A percentile compares a stretch with the other conserved stretches of the same genome.
phyloP scores from a whole-genome alignment of 2,888 invertebrate species.

The Patella depressa region DNA sequence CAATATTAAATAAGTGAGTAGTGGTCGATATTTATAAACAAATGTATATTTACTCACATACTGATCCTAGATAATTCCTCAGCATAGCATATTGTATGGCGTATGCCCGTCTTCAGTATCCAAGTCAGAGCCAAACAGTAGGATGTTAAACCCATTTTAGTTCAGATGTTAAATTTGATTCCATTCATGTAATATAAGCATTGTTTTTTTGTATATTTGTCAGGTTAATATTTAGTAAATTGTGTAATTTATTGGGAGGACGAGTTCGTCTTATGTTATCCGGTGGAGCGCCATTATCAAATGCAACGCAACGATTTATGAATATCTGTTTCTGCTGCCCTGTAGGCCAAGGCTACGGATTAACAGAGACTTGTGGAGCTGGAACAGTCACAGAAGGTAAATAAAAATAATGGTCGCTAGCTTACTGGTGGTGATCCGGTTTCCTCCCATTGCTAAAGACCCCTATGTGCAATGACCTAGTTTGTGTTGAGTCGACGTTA shows the following conservation, averaged over 20 bases:
- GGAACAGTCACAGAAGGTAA: slow-evolving; percentile 75
- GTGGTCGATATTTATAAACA: neutral
- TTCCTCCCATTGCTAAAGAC: too few species aligned
- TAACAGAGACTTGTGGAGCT: slow-evolving; percentile 96
- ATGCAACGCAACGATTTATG: slow-evolving; percentile 95
- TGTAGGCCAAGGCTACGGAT: slow-evolving; percentile 94
- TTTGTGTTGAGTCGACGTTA: too few species aligned
- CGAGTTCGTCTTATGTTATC: slow-evolving; percentile 87
- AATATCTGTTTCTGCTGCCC: slow-evolving; percentile 91
- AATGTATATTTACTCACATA: too few species aligned
- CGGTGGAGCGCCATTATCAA: slow-evolving; percentile 95
- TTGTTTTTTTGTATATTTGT: slow-evolving; percentile 28
- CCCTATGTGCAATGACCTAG: too few species aligned
- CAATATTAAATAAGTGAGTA: slow-evolving; percentile 72
- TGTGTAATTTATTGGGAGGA: slow-evolving; percentile 84
- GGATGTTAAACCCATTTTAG: too few species aligned
- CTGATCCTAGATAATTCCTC: too few species aligned
- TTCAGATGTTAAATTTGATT: too few species aligned
- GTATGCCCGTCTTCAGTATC: too few species aligned
- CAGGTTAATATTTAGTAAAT: slow-evolving; percentile 78
- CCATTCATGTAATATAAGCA: too few species aligned
- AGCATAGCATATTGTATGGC: too few species aligned
- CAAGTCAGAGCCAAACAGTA: too few species aligned
- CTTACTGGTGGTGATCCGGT: too few species aligned
- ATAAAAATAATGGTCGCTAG: slow-evolving; percentile 10